phyloP scores from a whole-genome alignment of 1,140 invertebrate species.

The Drosophila sulfurigaster region DNA sequence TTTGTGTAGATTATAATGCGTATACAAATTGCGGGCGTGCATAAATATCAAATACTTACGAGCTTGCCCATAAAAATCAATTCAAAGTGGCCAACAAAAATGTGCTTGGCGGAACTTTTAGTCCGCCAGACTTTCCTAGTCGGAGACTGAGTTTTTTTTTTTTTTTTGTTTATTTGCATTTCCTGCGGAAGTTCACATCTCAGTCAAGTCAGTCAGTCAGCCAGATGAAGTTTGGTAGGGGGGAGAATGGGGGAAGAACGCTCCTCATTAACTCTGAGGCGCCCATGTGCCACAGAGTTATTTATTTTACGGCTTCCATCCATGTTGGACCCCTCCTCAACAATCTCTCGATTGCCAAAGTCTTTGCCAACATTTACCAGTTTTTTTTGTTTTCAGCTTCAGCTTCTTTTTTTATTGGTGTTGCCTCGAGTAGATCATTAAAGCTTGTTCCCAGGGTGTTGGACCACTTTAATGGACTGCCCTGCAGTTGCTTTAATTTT shows the following conservation, averaged over 20 bases:
- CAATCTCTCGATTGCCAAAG: slow-evolving; percentile 20
- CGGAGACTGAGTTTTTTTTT: slow-evolving; percentile 17
- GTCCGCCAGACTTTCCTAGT: slow-evolving; percentile 8
- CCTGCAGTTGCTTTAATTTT: slow-evolving; percentile 10
- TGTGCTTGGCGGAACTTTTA: slow-evolving; percentile 10
- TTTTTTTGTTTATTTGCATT: slow-evolving; percentile 79
- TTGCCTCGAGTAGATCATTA: slow-evolving; percentile 21
- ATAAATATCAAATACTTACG: slow-evolving; percentile 81
- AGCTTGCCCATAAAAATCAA: slow-evolving; percentile 77
- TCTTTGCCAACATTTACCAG: slow-evolving; percentile 18
- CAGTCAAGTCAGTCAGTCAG: slow-evolving; percentile 52
- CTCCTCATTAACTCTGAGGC: slow-evolving; percentile 30
- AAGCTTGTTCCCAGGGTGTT: slow-evolving; percentile 21
- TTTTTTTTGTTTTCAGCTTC: not conserved
- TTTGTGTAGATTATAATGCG: slow-evolving; percentile 56
- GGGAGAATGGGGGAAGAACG: not conserved
- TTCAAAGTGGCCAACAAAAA: slow-evolving; percentile 59
- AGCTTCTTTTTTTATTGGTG: slow-evolving; percentile 11
- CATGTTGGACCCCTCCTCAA: not conserved
- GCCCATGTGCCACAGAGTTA: slow-evolving; percentile 36
- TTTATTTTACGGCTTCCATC: slow-evolving; percentile 48
- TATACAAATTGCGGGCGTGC: slow-evolving; percentile 60
- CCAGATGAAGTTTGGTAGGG: not conserved
- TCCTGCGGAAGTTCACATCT: slow-evolving; percentile 80
- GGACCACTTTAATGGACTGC: slow-evolving; percentile 10